Evolutionary conservation across 2,797 vertebrate species (phyloP).

Genomic region (Glossophaga mutica): DNA sequence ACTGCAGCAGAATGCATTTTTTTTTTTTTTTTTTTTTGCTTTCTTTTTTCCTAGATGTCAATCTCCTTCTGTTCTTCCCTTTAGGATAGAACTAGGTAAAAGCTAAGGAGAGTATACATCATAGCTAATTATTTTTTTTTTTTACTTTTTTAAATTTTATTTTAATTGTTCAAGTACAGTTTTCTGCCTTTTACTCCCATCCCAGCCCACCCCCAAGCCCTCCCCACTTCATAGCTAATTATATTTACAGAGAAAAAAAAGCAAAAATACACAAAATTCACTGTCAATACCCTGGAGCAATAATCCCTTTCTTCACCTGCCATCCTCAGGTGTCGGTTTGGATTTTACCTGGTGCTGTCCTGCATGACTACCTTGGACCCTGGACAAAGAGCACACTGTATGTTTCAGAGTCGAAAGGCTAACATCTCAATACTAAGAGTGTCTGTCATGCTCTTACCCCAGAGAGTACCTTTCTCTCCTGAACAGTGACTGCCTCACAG

Average conservation of each 20-base stretch:
- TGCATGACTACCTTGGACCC: not conserved
- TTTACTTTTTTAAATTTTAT: too few relatives aligned
- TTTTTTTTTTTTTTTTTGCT: conserved; percentile 14
- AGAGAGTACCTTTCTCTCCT: conserved; percentile 4
- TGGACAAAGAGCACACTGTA: not conserved
- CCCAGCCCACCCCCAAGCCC: too few relatives aligned
- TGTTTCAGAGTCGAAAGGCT: not conserved
- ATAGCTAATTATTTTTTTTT: not conserved
- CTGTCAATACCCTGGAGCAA: not conserved
- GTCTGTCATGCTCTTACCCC: conserved; percentile 25
- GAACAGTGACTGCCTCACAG: conserved; percentile 39
- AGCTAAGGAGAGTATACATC: not conserved
- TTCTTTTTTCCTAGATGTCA: not conserved
- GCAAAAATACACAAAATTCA: not conserved
- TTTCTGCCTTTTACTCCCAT: too few relatives aligned
- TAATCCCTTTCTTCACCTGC: not conserved
- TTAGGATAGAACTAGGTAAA: not conserved
- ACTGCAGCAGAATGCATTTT: not conserved
- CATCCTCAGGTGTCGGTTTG: not conserved
- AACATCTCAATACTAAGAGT: not conserved
- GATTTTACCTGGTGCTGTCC: not conserved
- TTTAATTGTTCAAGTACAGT: too few relatives aligned
- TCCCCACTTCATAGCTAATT: not conserved
- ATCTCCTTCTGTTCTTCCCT: not conserved
- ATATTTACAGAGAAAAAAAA: not conserved